Percentiles rank a stretch among this genome's conserved stretches.
Evolutionary conservation across 1,140 invertebrate species (phyloP).

Genomic region (Zaprionus ornatus): DNA sequence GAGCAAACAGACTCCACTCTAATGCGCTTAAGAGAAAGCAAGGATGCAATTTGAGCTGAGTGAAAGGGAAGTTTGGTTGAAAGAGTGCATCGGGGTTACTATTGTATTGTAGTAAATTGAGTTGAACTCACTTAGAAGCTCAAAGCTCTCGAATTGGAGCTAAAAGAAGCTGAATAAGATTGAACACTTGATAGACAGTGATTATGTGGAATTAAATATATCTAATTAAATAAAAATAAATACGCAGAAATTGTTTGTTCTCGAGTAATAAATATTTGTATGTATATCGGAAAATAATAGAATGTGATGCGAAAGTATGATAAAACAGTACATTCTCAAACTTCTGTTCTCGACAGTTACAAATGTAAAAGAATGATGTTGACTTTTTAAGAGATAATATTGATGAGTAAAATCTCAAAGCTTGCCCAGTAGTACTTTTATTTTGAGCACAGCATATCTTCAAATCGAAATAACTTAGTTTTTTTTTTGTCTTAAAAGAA

Average conservation of each 20-base stretch:
- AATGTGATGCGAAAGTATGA: no score
- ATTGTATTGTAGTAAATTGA: no score
- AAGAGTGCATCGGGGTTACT: not conserved
- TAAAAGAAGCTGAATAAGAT: not conserved
- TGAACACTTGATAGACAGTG: no score
- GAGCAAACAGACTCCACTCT: not conserved
- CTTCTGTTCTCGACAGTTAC: no score
- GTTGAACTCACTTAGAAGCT: not conserved
- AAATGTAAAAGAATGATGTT: no score
- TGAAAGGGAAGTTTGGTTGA: not conserved
- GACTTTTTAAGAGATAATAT: no score
- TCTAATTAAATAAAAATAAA: not conserved
- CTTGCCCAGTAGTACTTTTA: no score
- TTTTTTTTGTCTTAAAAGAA: no score
- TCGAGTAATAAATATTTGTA: not conserved
- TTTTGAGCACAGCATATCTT: no score
- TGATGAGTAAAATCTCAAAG: no score
- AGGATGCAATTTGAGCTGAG: not conserved
- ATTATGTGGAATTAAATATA: not conserved
- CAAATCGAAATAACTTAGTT: no score
- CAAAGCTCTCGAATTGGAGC: not conserved
- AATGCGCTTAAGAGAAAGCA: not conserved
- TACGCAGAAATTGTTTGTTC: not conserved
- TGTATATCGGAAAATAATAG: not conserved
- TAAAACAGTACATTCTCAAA: no score